phyloP scores from a whole-genome alignment of 2,113 vertebrate genomes.

The Cheilinus undulatus region DNA sequence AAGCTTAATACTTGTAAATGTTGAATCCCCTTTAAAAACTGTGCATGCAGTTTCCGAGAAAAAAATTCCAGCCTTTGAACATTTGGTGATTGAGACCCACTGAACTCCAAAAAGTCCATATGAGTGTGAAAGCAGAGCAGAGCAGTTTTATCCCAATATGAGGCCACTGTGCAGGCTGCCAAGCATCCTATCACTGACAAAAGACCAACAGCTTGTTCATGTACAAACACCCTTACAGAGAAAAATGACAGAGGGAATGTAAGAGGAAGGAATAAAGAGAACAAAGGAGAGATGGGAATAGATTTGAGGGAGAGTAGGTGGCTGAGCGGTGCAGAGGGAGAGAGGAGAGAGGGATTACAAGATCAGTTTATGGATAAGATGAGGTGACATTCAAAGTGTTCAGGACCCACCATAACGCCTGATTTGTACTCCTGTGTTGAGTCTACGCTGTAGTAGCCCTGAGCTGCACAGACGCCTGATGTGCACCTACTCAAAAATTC shows the following conservation, averaged over 20 bases:
- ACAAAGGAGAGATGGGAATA: slow-evolving; percentile 5
- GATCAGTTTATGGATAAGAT: slow-evolving; percentile 38
- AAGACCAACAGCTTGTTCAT: slow-evolving; percentile 54
- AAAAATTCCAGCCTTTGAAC: too few species aligned
- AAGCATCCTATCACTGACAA: slow-evolving; percentile 19
- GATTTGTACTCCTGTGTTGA: too few species aligned
- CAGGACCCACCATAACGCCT: slow-evolving; percentile 43
- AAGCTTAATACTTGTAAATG: too few species aligned
- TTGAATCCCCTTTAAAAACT: too few species aligned
- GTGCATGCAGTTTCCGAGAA: too few species aligned
- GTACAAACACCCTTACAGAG: slow-evolving; percentile 39
- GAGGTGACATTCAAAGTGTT: slow-evolving; percentile 45
- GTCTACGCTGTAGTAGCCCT: slow-evolving; percentile 25
- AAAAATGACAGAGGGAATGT: slow-evolving; percentile 37
- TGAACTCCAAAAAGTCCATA: background rate
- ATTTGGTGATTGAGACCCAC: too few species aligned
- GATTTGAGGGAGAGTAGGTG: slow-evolving; percentile 22
- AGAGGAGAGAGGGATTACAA: slow-evolving; percentile 24
- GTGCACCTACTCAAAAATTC: too few species aligned
- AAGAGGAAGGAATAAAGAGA: slow-evolving; percentile 9
- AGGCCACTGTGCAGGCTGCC: slow-evolving; percentile 18
- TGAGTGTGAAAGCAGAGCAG: background rate
- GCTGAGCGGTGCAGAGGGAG: slow-evolving; percentile 15
- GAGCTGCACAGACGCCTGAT: background rate
- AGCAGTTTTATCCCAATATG: slow-evolving; percentile 26